These are phyloP conservation scores for Protosalanx chinensis DNA, from an alignment of 2,797 vertebrate genomes.

Conservation along the genomic window DNA sequence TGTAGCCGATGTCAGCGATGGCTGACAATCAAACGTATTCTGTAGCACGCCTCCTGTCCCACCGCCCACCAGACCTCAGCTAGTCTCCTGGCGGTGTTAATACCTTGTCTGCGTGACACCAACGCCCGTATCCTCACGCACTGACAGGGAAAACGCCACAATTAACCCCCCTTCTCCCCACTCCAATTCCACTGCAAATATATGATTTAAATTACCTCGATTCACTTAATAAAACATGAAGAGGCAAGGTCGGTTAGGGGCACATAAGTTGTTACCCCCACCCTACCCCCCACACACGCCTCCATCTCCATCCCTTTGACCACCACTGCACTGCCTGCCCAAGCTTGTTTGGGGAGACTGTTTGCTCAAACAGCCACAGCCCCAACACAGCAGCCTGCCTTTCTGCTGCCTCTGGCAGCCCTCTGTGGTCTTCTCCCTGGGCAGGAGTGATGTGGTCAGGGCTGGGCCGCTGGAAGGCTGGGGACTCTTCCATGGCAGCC, in stretches of 20 bases:
- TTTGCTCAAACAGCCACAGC: slow-evolving; percentile 67
- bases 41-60: slow-evolving; percentile 43
- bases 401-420: slow-evolving; percentile 19
- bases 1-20: slow-evolving; percentile 47
- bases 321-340: slow-evolving; percentile 56
- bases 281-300: slow-evolving; percentile 2
- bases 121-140: slow-evolving; percentile 28
- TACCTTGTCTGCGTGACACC: slow-evolving; percentile 20
- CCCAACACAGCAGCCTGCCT: slow-evolving; percentile 38
- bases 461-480: slow-evolving; percentile 43
- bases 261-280: slow-evolving; percentile 6
- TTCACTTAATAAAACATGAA: slow-evolving; percentile 53
- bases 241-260: slow-evolving; percentile 13
- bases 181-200: slow-evolving; percentile 14
- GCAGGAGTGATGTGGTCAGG: slow-evolving; percentile 69
- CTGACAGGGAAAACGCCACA: slow-evolving; percentile 33
- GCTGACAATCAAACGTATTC: slow-evolving; percentile 54
- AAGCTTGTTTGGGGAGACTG: slow-evolving; percentile 61
- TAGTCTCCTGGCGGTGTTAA: background rate
- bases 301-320: slow-evolving; percentile 25
- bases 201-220: slow-evolving; percentile 48
- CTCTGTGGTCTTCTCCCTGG: slow-evolving; percentile 47
- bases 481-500: slow-evolving; percentile 54
- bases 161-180: slow-evolving; percentile 20
- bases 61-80: slow-evolving; percentile 51